phyloP scores from a whole-genome alignment of 2,888 invertebrate genomes.

The Gari tellinella region DNA sequence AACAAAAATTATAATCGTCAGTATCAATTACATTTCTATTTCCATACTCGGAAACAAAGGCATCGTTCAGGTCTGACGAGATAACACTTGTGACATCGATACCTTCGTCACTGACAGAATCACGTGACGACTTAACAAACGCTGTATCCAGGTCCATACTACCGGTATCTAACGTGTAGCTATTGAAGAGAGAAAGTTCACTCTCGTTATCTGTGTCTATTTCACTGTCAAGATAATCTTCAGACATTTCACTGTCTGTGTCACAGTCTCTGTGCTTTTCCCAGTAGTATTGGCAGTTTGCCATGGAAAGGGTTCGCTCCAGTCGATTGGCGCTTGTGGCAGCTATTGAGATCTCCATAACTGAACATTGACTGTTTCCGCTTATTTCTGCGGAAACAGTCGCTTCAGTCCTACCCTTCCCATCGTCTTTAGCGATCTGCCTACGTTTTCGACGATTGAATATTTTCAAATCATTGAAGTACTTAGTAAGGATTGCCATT shows the following conservation, averaged over 20 bases:
- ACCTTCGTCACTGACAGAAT: slow-evolving; percentile 45
- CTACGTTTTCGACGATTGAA: not conserved
- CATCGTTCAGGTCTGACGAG: slow-evolving; percentile 31
- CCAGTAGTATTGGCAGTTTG: slow-evolving; percentile 28
- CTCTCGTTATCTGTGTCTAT: slow-evolving; percentile 1
- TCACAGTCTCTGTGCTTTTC: slow-evolving; percentile 17
- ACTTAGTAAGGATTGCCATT: too few relatives aligned
- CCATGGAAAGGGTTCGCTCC: not conserved
- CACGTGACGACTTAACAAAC: slow-evolving; percentile 25
- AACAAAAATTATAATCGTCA: not conserved
- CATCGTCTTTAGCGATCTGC: too few relatives aligned
- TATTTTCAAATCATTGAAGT: too few relatives aligned
- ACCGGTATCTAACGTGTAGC: not conserved
- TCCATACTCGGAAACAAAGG: slow-evolving; percentile 25
- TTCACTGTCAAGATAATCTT: slow-evolving; percentile 2
- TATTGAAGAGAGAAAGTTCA: not conserved
- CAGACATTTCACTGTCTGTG: slow-evolving; percentile 17
- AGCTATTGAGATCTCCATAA: too few relatives aligned
- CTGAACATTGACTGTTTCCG: too few relatives aligned
- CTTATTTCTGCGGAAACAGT: too few relatives aligned
- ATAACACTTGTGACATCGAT: slow-evolving; percentile 42
- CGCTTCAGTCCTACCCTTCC: too few relatives aligned
- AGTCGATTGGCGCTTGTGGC: too few relatives aligned
- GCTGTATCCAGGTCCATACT: slow-evolving; percentile 21
- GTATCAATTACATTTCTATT: not conserved